Evolutionary conservation across 2,113 vertebrate genomes (phyloP).

Genomic region (Cyanoderma ruficeps): DNA sequence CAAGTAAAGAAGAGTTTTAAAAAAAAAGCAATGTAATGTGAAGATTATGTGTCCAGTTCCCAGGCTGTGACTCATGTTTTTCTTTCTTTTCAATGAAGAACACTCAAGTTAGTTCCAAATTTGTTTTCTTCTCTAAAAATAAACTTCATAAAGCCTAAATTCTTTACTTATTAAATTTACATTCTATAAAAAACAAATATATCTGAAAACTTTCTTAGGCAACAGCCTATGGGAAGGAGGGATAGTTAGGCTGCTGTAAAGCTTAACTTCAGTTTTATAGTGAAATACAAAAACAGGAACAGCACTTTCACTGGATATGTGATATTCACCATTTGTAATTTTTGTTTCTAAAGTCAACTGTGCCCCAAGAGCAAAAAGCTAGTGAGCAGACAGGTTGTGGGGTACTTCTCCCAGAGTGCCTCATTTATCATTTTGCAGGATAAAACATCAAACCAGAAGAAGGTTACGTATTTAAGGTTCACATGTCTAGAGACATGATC

Average conservation of each 20-base stretch:
- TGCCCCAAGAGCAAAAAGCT: background rate
- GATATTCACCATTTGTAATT: background rate
- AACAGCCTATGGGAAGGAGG: background rate
- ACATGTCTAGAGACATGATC: background rate
- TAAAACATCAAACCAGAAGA: background rate
- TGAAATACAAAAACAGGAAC: background rate
- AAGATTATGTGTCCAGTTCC: background rate
- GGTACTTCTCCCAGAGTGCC: background rate
- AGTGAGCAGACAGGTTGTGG: background rate
- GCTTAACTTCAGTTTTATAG: background rate
- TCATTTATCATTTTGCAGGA: background rate
- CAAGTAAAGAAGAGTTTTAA: background rate
- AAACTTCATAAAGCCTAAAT: background rate
- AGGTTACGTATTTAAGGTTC: background rate
- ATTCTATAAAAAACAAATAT: background rate
- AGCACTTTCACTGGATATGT: background rate
- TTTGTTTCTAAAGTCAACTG: background rate
- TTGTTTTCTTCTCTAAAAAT: slow-evolving; percentile 25
- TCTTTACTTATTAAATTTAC: background rate
- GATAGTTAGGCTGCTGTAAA: background rate
- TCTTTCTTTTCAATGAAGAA: background rate
- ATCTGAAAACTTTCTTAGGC: background rate
- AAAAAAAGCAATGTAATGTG: background rate
- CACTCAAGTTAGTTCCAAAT: background rate
- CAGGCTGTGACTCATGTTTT: slow-evolving; percentile 2